Conservation (phyloP, 1,140 invertebrate genomes). For the Diuraphis noxia region DNA sequence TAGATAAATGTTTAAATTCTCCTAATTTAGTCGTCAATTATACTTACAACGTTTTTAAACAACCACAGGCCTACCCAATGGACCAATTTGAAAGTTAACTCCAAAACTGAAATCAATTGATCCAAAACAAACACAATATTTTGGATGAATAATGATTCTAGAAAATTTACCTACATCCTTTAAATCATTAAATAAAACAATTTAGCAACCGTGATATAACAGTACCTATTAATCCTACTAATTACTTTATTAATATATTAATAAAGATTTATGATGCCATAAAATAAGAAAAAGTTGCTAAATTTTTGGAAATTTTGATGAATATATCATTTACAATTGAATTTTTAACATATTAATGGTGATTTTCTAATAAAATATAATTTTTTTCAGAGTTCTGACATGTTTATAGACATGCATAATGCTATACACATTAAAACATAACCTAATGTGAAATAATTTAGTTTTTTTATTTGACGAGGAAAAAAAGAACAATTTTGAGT, state of each 20-base stretch:
- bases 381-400: too few species aligned
- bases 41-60: constrained; percentile 52
- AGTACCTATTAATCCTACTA: neutral
- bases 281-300: neutral
- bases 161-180: constrained; percentile 42
- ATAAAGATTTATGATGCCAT: neutral
- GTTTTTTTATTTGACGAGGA: neutral
- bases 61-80: constrained; percentile 51
- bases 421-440: neutral
- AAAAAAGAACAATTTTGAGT: neutral
- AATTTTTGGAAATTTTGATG: constrained; percentile 38
- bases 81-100: constrained; percentile 53
- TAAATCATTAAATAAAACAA: constrained; percentile 18
- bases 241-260: neutral
- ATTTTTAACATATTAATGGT: neutral
- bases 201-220: constrained; percentile 21
- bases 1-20: constrained; percentile 48
- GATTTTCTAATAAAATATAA: neutral
- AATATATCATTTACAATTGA: neutral
- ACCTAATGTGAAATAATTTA: neutral
- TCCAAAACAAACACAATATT: constrained; percentile 48
- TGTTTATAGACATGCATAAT: neutral
- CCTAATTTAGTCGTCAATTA: constrained; percentile 50
- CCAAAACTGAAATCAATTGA: constrained; percentile 54
- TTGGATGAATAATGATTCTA: constrained; percentile 46